Base-by-base conservation (phyloP, 1,140 invertebrate genomes). In the Acromyrmex echinatior region DNA sequence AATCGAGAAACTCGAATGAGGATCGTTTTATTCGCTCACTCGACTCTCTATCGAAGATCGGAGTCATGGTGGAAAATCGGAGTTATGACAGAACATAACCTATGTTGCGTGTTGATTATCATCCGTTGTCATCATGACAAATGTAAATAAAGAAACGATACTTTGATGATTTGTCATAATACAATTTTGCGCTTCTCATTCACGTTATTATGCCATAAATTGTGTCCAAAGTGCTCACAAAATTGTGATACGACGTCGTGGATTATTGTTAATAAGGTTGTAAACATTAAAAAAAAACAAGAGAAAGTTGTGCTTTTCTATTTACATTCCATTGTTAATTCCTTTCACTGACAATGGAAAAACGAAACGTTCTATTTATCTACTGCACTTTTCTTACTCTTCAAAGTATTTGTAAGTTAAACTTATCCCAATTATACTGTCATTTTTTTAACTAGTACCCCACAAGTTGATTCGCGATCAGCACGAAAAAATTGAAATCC, bases 381-480 rank as follows among this genome's bases (percentile, higher is more conserved):
- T 88, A 66, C n/a, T 90, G 53, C n/a, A 58, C 85, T 21, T 71
- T 85, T 60, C 31, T 84, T 63, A 31, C 9, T 74, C 65, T 73
- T 18, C 73, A 86, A 58, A 66, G 25, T 62, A 62, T 71, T 63
- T 62, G 91, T 92, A 81, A 90, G 91, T 92, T 62, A 21, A 4
- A 63, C 7, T 49, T 65, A 1, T 86, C 16, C 39, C 14, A 49
- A 62, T 66, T 65, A 49, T 71, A 45, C 0, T 45, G 51, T 21
- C 85, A 31, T 16, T 70, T 80, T 53, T 73, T 7, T 14, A 79
- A 12, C n/a, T 12, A 21, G 1, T 45, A 18, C 7, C 1, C 16
- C 21, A 25, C 56, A 31, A 1, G 7, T 9, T 78, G 35, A 63
- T 65, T 78, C 7, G n/a, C 14, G 39, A 65, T 65, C n/a, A 49